Evolutionary conservation across 2,113 vertebrate genomes (phyloP).

Genomic region (Naja naja): DNA sequence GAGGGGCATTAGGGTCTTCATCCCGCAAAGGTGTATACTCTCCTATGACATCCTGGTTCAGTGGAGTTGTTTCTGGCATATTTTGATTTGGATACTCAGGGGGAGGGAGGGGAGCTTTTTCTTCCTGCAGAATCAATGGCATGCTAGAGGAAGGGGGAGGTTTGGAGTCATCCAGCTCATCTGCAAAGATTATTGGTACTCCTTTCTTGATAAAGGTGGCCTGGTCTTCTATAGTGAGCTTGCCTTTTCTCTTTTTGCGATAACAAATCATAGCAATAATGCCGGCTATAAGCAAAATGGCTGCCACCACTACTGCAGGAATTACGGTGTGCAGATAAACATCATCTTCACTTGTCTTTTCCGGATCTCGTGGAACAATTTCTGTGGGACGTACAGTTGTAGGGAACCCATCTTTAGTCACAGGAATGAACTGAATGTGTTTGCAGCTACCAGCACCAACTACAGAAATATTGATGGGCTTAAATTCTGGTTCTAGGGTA

Average conservation of each 20-base stretch:
- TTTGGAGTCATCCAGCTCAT: slow-evolving; percentile 94
- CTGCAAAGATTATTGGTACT: slow-evolving; percentile 95
- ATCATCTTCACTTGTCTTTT: slow-evolving; percentile 85
- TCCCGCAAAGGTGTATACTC: slow-evolving; percentile 90
- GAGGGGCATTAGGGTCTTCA: slow-evolving; percentile 92
- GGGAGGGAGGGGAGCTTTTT: slow-evolving; percentile 92
- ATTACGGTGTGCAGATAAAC: slow-evolving; percentile 95
- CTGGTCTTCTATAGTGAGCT: slow-evolving; percentile 94
- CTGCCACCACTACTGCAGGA: slow-evolving; percentile 91
- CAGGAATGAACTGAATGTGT: slow-evolving; percentile 81
- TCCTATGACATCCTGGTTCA: slow-evolving; percentile 89
- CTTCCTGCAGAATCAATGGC: slow-evolving; percentile 95
- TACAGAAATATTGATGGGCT: slow-evolving; percentile 79
- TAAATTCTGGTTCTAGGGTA: slow-evolving; percentile 89
- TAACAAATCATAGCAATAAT: slow-evolving; percentile 97
- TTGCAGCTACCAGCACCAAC: slow-evolving; percentile 84
- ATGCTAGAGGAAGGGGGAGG: slow-evolving; percentile 94
- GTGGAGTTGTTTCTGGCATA: slow-evolving; percentile 86
- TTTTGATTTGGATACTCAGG: slow-evolving; percentile 91
- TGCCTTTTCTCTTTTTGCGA: slow-evolving; percentile 93
- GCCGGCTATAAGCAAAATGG: slow-evolving; percentile 89
- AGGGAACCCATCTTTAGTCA: slow-evolving; percentile 59
- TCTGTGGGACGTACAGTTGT: slow-evolving; percentile 62
- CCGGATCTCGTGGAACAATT: slow-evolving; percentile 70
- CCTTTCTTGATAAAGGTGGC: slow-evolving; percentile 98